phyloP scores from a whole-genome alignment of 2,113 vertebrate species.

The Tympanuchus pallidicinctus region DNA sequence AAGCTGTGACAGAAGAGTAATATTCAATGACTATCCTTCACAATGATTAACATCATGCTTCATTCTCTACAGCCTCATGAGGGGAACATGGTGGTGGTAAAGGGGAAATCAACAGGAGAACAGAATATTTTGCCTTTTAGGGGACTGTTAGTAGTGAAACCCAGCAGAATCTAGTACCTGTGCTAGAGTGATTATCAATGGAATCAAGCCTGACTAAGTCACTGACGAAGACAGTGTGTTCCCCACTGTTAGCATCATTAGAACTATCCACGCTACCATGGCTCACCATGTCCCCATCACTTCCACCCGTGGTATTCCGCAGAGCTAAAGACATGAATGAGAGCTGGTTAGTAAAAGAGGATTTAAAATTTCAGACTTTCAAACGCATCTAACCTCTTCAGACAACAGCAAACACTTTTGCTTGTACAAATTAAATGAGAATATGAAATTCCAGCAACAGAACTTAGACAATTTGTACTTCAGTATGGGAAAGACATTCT shows the following conservation, averaged over 20 bases:
- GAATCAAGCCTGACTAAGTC: slow-evolving; percentile 82
- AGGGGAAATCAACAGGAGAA: slow-evolving; percentile 21
- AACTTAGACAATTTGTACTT: background rate
- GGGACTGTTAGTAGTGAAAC: slow-evolving; percentile 62
- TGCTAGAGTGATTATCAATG: slow-evolving; percentile 83
- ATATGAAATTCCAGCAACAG: background rate
- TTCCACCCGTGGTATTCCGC: slow-evolving; percentile 74
- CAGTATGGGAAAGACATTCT: background rate
- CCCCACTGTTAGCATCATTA: slow-evolving; percentile 86
- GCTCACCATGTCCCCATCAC: slow-evolving; percentile 88
- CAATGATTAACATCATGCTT: background rate
- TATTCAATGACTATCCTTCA: background rate
- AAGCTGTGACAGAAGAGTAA: background rate
- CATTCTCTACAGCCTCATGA: background rate
- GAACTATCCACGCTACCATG: slow-evolving; percentile 89
- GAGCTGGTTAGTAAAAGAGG: slow-evolving; percentile 65
- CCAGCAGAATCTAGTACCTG: slow-evolving; percentile 84
- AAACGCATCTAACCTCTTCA: slow-evolving; percentile 44
- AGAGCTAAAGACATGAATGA: slow-evolving; percentile 77
- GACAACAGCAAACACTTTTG: slow-evolving; percentile 35
- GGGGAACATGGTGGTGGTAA: background rate
- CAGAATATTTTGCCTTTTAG: slow-evolving; percentile 33
- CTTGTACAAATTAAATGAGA: background rate
- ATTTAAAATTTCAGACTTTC: slow-evolving; percentile 9
- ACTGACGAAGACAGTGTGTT: slow-evolving; percentile 83